Evolutionary conservation across 2,113 vertebrate genomes (phyloP).

Genomic region (Bubo scandiacus): DNA sequence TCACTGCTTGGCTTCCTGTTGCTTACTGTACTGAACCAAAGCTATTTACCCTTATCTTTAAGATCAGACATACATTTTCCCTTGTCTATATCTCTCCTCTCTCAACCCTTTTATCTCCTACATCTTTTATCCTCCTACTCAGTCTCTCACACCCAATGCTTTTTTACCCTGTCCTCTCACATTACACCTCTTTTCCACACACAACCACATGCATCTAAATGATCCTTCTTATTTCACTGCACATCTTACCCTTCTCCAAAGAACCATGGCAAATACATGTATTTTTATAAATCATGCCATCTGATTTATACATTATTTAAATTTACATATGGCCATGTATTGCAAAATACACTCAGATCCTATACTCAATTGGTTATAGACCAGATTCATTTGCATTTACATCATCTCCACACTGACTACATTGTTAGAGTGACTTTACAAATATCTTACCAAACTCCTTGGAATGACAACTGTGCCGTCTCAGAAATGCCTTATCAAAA

Average conservation of each 20-base stretch:
- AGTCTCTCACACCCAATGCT: slow-evolving; percentile 45
- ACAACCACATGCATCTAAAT: background rate
- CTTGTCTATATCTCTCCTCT: slow-evolving; percentile 43
- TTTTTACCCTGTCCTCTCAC: slow-evolving; percentile 45
- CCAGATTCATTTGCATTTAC: background rate
- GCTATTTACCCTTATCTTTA: slow-evolving; percentile 47
- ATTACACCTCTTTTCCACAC: background rate
- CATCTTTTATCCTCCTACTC: slow-evolving; percentile 66
- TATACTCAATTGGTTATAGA: background rate
- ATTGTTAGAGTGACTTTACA: background rate
- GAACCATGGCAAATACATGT: background rate
- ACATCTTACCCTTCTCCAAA: background rate
- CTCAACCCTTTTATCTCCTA: slow-evolving; percentile 54
- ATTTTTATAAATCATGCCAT: background rate
- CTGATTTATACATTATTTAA: background rate
- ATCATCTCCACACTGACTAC: background rate
- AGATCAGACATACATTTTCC: slow-evolving; percentile 54
- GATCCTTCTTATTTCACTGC: background rate
- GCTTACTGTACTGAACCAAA: slow-evolving; percentile 21
- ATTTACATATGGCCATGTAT: background rate
- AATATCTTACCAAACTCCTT: slow-evolving; percentile 42
- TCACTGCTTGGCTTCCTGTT: slow-evolving; percentile 35
- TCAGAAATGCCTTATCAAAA: slow-evolving; percentile 41
- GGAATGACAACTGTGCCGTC: slow-evolving; percentile 32
- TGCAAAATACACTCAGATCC: background rate